phyloP scores from a whole-genome alignment of 2,113 vertebrate genomes.

The Etheostoma cragini region DNA sequence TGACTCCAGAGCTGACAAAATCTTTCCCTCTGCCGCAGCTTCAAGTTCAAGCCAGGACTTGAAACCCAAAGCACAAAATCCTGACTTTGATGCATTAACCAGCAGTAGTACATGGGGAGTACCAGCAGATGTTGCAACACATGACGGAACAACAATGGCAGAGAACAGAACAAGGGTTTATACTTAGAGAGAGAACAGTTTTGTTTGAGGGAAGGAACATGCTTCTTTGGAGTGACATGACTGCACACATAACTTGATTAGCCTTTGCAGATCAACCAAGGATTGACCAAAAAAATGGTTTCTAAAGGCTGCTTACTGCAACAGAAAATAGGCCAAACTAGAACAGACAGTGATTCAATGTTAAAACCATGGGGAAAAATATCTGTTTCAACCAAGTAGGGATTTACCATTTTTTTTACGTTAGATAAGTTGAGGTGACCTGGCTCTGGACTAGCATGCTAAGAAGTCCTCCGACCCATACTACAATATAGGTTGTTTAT shows the following conservation, averaged over 20 bases:
- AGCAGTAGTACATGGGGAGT: slow-evolving; percentile 41
- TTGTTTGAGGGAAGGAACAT: neutral
- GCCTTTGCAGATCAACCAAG: neutral
- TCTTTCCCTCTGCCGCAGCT: slow-evolving; percentile 25
- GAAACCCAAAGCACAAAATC: slow-evolving; percentile 15
- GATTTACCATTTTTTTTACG: neutral
- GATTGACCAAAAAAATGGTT: neutral
- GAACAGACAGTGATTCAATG: neutral
- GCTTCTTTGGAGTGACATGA: neutral
- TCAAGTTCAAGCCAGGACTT: slow-evolving; percentile 51
- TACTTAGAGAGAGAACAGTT: slow-evolving; percentile 17
- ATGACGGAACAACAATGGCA: slow-evolving; percentile 27
- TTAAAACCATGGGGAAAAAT: neutral
- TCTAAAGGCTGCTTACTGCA: neutral
- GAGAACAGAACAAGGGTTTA: slow-evolving; percentile 18
- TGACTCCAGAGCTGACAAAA: slow-evolving; percentile 40
- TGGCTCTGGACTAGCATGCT: neutral
- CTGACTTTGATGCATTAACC: slow-evolving; percentile 64
- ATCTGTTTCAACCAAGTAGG: neutral
- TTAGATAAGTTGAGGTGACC: neutral
- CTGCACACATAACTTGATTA: neutral
- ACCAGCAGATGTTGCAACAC: slow-evolving; percentile 49
- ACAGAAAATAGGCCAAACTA: neutral
- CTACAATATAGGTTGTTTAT: too few relatives aligned
- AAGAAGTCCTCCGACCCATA: too few relatives aligned